These are phyloP conservation scores for Scomberomorus guttatus DNA, from an alignment of 2,797 vertebrate species.

Conservation along the genomic window DNA sequence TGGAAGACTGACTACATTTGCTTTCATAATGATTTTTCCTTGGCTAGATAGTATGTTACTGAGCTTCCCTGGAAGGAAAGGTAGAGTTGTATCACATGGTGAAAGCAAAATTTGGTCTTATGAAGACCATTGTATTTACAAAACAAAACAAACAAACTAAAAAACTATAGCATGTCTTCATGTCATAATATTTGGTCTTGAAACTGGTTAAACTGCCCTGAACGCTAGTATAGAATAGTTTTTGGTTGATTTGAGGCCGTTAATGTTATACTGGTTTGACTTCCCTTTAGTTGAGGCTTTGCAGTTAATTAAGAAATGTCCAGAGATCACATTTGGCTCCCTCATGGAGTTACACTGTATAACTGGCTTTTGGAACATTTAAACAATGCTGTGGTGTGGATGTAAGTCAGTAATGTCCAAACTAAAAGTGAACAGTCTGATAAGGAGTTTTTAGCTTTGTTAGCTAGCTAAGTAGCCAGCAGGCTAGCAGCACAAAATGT, in stretches of 20 bases:
- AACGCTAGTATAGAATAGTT: slow-evolving; percentile 4
- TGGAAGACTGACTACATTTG: slow-evolving; percentile 15
- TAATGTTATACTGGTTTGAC: neutral
- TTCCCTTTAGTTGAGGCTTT: slow-evolving; percentile 3
- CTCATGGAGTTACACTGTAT: slow-evolving; percentile 16
- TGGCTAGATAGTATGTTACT: slow-evolving; percentile 17
- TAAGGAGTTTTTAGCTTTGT: slow-evolving; percentile 4
- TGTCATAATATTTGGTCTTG: slow-evolving; percentile 54
- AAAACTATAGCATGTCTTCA: slow-evolving; percentile 32
- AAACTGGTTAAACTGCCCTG: slow-evolving; percentile 19
- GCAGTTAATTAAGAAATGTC: slow-evolving; percentile 11
- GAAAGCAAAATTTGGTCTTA: slow-evolving; percentile 55
- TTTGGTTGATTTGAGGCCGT: slow-evolving; percentile 34
- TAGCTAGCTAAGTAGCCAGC: neutral
- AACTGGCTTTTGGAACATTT: slow-evolving; percentile 35
- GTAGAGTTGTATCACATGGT: slow-evolving; percentile 47
- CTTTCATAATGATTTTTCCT: slow-evolving; percentile 17
- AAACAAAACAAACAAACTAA: slow-evolving; percentile 20
- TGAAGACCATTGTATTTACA: slow-evolving; percentile 48
- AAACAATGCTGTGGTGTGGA: neutral
- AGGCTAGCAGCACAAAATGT: slow-evolving; percentile 1
- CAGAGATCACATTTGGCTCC: slow-evolving; percentile 12
- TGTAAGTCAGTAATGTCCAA: slow-evolving; percentile 2
- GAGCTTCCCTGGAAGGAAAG: slow-evolving; percentile 67
- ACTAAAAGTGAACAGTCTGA: neutral